phyloP scores from a whole-genome alignment of 2,888 invertebrate species.

The Cryptus armator region DNA sequence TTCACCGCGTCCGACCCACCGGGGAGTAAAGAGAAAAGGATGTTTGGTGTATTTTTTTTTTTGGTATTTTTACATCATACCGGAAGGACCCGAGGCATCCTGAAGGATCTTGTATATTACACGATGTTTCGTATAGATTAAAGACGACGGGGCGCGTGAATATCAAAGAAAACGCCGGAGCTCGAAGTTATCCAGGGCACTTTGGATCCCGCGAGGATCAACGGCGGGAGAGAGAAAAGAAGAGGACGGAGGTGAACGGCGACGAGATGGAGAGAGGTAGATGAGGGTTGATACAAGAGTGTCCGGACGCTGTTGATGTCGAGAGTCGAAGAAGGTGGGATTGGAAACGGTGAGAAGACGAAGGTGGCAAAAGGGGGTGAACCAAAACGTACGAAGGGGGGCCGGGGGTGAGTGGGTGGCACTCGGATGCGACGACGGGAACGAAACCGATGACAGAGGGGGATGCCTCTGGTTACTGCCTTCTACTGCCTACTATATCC shows the following conservation, averaged over 20 bases:
- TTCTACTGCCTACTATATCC: conserved; percentile 46
- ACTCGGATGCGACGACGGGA: conserved; percentile 7
- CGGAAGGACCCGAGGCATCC: conserved; percentile 38
- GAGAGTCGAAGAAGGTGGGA: conserved; percentile 16
- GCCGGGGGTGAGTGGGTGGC: not conserved
- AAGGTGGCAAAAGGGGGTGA: conserved; percentile 24
- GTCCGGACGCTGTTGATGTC: conserved; percentile 52
- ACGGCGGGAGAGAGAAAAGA: conserved; percentile 17
- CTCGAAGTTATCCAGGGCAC: conserved; percentile 25
- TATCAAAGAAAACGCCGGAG: conserved; percentile 24
- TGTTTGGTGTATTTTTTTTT: conserved; percentile 22
- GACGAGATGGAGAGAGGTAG: conserved; percentile 28
- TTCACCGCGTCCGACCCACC: conserved; percentile 30
- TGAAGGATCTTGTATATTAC: conserved; percentile 42
- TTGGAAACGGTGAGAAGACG: conserved; percentile 27
- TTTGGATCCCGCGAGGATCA: conserved; percentile 51
- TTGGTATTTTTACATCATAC: conserved; percentile 8
- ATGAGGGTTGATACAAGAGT: conserved; percentile 31
- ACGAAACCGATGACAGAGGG: conserved; percentile 47
- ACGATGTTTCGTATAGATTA: conserved; percentile 54
- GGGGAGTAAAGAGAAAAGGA: conserved; percentile 4
- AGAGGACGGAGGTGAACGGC: conserved; percentile 65
- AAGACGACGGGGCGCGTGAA: conserved; percentile 42
- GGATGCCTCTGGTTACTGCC: conserved; percentile 32
- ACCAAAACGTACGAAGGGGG: conserved; percentile 24